Evolutionary conservation across 2,113 vertebrate genomes (phyloP).

Genomic region (Xiphophorus hellerii): DNA sequence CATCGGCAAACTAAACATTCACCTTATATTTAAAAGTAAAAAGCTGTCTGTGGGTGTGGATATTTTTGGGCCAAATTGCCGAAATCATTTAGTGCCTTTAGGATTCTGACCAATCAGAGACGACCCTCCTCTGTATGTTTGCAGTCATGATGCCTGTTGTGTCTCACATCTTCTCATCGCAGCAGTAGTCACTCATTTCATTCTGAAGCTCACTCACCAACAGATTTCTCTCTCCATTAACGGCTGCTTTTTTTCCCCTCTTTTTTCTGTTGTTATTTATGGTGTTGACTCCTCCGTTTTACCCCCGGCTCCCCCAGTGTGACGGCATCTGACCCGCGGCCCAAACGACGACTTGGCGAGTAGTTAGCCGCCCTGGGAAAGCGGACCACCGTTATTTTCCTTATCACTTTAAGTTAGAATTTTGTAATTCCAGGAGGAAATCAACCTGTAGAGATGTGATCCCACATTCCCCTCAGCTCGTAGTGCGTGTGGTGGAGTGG

Average conservation of each 20-base stretch:
- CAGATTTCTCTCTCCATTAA: slow-evolving; percentile 44
- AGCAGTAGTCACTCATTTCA: slow-evolving; percentile 14
- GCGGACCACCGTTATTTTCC: slow-evolving; percentile 12
- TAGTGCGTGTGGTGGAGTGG: slow-evolving; percentile 37
- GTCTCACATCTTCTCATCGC: slow-evolving; percentile 18
- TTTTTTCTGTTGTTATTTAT: slow-evolving; percentile 13
- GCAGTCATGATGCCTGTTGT: slow-evolving; percentile 27
- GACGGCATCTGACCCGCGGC: slow-evolving; percentile 70
- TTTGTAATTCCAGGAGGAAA: neutral
- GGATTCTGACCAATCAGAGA: neutral
- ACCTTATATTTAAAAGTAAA: no score
- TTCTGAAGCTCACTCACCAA: neutral
- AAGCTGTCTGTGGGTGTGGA: neutral
- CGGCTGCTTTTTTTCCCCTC: slow-evolving; percentile 37
- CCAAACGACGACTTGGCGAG: slow-evolving; percentile 74
- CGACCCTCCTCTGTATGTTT: slow-evolving; percentile 13
- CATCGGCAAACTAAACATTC: neutral
- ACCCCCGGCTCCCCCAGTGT: slow-evolving; percentile 63
- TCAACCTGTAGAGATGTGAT: neutral
- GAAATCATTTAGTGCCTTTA: neutral
- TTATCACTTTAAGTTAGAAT: neutral
- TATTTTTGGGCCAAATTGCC: neutral
- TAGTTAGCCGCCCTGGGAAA: slow-evolving; percentile 66
- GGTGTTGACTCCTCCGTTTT: slow-evolving; percentile 27
- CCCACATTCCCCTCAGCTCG: slow-evolving; percentile 4